These are phyloP conservation scores for Ptychoptera albimana DNA, from an alignment of 2,888 invertebrate species.

Conservation along the genomic window DNA sequence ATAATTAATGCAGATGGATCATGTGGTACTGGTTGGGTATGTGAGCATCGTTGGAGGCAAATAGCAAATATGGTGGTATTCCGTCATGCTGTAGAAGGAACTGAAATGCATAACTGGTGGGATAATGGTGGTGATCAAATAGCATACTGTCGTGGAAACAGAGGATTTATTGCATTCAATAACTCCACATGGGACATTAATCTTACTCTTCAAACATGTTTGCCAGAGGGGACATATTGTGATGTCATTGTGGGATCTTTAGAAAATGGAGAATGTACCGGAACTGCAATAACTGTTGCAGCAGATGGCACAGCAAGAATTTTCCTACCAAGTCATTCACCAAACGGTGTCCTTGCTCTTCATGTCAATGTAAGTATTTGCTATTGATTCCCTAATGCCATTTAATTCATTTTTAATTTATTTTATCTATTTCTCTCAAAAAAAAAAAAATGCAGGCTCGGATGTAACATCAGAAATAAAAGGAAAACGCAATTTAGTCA, in stretches of 20 bases:
- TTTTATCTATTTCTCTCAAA: too few relatives aligned
- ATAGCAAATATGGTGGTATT: conserved; percentile 58
- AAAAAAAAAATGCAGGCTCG: too few relatives aligned
- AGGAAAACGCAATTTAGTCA: too few relatives aligned
- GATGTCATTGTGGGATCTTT: conserved; percentile 55
- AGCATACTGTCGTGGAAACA: conserved; percentile 56
- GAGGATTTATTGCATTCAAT: conserved; percentile 45
- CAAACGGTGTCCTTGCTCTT: conserved; percentile 48
- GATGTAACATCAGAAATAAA: too few relatives aligned
- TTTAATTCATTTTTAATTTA: too few relatives aligned
- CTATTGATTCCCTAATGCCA: too few relatives aligned
- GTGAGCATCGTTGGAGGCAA: conserved; percentile 63
- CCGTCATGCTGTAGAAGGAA: conserved; percentile 41
- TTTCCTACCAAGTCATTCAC: conserved; percentile 33
- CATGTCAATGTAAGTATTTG: conserved; percentile 19
- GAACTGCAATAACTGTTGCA: conserved; percentile 43
- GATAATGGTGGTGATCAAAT: conserved; percentile 59
- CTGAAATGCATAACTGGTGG: conserved; percentile 49
- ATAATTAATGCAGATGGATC: conserved; percentile 40
- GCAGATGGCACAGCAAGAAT: conserved; percentile 39
- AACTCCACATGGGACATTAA: conserved; percentile 31
- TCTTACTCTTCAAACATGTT: conserved; percentile 39
- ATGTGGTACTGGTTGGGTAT: conserved; percentile 56
- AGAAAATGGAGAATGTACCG: conserved; percentile 39
- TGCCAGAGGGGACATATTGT: conserved; percentile 59